These are phyloP conservation scores for Hecatera dysodea DNA, from an alignment of 2,888 invertebrate genomes.

Conservation along the genomic window DNA sequence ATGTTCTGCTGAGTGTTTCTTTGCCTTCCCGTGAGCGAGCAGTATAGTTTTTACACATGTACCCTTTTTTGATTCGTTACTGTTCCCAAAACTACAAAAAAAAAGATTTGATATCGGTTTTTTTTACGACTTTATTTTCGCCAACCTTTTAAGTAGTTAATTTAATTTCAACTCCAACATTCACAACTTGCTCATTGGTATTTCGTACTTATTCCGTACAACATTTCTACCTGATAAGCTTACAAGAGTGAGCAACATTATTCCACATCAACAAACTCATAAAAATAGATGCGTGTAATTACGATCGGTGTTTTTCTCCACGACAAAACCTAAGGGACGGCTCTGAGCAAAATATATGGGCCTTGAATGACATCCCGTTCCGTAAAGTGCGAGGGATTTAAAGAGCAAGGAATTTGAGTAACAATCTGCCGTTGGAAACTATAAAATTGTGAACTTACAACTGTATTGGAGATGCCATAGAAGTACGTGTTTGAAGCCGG, in stretches of 20 bases:
- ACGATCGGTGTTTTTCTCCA: slow-evolving; percentile 58
- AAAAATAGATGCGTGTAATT: slow-evolving; percentile 67
- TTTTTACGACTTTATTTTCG: background rate
- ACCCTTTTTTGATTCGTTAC: background rate
- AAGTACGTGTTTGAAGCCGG: background rate
- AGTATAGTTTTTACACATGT: background rate
- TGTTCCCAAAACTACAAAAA: background rate
- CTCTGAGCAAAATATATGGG: slow-evolving; percentile 57
- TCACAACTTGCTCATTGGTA: slow-evolving; percentile 17
- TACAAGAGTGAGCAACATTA: slow-evolving; percentile 54
- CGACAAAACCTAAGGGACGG: slow-evolving; percentile 59
- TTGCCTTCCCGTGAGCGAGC: background rate
- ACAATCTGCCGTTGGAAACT: slow-evolving; percentile 10
- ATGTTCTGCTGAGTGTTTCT: too few species aligned
- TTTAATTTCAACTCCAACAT: slow-evolving; percentile 10
- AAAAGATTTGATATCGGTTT: too few species aligned
- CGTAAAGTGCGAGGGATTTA: slow-evolving; percentile 42
- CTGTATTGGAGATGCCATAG: background rate
- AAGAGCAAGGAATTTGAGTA: slow-evolving; percentile 41
- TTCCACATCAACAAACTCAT: slow-evolving; percentile 65
- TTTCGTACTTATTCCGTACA: slow-evolving; percentile 22
- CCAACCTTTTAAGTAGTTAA: background rate
- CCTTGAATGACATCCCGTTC: slow-evolving; percentile 53
- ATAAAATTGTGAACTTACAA: slow-evolving; percentile 9
- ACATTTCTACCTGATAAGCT: slow-evolving; percentile 29